Evolutionary conservation across 64 coral and sea anemone genomes (phyloP).

Genomic region (Montipora efflorescens): DNA sequence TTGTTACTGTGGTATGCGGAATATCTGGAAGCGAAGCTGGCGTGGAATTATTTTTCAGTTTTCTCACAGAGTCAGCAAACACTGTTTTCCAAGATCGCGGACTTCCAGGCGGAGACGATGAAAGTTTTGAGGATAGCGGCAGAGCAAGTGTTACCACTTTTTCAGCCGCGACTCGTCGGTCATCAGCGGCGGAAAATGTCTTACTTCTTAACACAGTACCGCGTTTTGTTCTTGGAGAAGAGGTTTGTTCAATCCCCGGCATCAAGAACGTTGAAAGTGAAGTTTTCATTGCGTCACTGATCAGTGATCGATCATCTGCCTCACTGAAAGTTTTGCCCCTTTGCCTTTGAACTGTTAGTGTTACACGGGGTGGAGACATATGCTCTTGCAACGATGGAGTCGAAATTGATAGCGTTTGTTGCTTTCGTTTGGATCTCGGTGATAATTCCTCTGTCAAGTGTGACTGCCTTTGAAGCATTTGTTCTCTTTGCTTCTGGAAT

Average conservation of each 20-base stretch:
- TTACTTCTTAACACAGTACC: not conserved
- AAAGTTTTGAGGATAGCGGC: not conserved
- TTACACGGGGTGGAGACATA: not conserved
- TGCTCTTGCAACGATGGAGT: not conserved
- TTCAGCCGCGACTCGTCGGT: not conserved
- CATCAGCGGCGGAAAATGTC: not conserved
- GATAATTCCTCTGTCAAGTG: not conserved
- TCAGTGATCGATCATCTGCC: not conserved
- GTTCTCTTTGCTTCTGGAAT: conserved; percentile 18
- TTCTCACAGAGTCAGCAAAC: not conserved
- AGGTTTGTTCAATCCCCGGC: not conserved
- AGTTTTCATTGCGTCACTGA: not conserved
- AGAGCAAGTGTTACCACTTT: not conserved
- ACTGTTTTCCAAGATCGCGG: not conserved
- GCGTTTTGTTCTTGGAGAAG: not conserved
- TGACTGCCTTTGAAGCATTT: not conserved
- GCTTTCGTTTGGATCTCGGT: not conserved
- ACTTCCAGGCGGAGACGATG: not conserved
- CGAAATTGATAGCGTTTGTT: not conserved
- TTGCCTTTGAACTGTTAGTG: not conserved
- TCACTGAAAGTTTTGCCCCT: not conserved
- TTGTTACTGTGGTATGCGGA: not conserved
- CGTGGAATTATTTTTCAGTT: not conserved
- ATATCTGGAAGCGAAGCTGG: not conserved
- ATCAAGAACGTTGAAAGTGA: not conserved